Evolutionary conservation across 2,797 vertebrate species (phyloP).

Genomic region (Acipenser ruthenus): DNA sequence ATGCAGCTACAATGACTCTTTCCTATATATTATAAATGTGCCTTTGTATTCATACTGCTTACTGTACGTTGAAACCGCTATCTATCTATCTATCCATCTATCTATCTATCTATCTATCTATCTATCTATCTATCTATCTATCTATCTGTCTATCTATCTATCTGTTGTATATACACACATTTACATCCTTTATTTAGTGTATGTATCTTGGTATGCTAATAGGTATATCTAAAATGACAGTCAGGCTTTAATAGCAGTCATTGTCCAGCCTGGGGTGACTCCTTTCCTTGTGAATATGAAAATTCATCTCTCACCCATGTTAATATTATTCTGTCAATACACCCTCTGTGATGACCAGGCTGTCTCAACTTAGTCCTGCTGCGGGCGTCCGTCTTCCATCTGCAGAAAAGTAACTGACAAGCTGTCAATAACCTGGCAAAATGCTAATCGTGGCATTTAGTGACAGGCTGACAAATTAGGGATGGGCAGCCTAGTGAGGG

Average conservation of each 20-base stretch:
- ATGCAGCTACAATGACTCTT: not conserved
- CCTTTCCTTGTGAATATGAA: not conserved
- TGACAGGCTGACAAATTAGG: constrained; percentile 49
- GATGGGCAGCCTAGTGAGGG: constrained; percentile 24
- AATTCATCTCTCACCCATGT: constrained; percentile 30
- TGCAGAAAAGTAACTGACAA: constrained; percentile 46
- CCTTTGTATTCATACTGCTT: too few relatives aligned
- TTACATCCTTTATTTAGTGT: too few relatives aligned
- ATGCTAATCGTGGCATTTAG: constrained; percentile 83
- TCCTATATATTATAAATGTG: too few relatives aligned
- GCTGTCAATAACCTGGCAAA: constrained; percentile 77
- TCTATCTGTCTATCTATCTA: too few relatives aligned
- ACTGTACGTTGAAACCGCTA: too few relatives aligned
- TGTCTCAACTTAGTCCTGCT: constrained; percentile 65
- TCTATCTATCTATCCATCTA: too few relatives aligned
- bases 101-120: too few relatives aligned
- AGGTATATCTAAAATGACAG: too few relatives aligned
- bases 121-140: too few relatives aligned
- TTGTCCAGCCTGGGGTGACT: not conserved
- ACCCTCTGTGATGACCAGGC: constrained; percentile 69
- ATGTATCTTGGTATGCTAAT: too few relatives aligned
- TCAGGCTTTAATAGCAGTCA: too few relatives aligned
- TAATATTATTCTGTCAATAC: constrained; percentile 84
- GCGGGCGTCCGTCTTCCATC: constrained; percentile 76
- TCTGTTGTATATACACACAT: too few relatives aligned